A percentile compares a stretch with the other conserved stretches of the same genome.
These are phyloP conservation scores for Prunella strophiata DNA, from an alignment of 2,797 vertebrate genomes.

Conservation along the genomic window DNA sequence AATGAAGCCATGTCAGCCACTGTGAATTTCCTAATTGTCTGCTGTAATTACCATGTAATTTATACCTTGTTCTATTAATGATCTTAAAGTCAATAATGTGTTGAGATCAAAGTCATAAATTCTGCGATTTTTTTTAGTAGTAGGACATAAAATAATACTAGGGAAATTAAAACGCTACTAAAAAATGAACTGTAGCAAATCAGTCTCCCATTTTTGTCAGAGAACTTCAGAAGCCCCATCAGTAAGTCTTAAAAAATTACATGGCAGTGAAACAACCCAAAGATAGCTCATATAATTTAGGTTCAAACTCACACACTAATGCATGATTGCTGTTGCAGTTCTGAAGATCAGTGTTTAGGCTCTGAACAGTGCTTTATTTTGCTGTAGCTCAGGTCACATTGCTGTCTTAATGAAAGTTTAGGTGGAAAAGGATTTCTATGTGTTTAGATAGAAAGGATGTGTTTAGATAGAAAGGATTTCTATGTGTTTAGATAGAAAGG, in stretches of 20 bases:
- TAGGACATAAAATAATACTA: background rate
- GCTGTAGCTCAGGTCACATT: background rate
- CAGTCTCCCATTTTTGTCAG: background rate
- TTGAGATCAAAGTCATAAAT: background rate
- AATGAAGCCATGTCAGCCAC: background rate
- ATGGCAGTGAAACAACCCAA: background rate
- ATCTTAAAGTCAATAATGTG: background rate
- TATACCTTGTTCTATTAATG: background rate
- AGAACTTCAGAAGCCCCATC: background rate
- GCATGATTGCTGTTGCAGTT: background rate
- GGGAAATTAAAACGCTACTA: background rate
- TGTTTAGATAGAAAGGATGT: too few relatives aligned
- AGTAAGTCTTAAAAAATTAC: background rate
- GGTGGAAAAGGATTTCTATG: rapidly evolving
- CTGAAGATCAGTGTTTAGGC: background rate
- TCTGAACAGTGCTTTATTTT: background rate
- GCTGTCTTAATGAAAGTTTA: background rate
- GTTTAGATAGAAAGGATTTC: background rate
- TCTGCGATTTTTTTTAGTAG: background rate
- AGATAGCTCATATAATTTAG: background rate
- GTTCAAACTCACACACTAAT: background rate
- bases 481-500: rapidly evolving
- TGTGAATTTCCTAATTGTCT: background rate
- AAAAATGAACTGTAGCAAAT: background rate
- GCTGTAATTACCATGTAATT: background rate